Evolutionary conservation across 2,797 vertebrate genomes (phyloP).

Genomic region (Melanotaenia pygmaea): DNA sequence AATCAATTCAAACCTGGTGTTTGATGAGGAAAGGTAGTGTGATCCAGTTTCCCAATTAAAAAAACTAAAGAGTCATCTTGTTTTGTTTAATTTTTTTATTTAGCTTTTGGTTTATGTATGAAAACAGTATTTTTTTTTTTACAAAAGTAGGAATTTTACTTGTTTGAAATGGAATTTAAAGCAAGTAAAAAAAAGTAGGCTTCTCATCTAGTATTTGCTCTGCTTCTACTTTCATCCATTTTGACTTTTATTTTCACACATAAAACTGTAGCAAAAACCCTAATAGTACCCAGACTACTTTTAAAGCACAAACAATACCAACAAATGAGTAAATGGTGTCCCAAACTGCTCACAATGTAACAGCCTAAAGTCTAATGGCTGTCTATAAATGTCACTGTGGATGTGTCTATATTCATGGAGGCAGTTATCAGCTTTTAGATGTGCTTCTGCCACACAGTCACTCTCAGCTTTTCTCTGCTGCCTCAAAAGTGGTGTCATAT

Average conservation of each 20-base stretch:
- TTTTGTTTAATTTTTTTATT: too few relatives aligned
- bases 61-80: too few relatives aligned
- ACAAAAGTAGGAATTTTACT: too few relatives aligned
- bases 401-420: conserved; percentile 64
- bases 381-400: conserved; percentile 60
- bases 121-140: conserved; percentile 1
- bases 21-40: neutral
- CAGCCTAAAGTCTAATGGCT: conserved; percentile 47
- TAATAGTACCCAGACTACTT: neutral
- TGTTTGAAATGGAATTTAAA: too few relatives aligned
- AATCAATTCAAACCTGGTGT: neutral
- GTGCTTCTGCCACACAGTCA: conserved; percentile 43
- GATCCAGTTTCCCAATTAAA: too few relatives aligned
- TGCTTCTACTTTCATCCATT: neutral
- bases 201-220: neutral
- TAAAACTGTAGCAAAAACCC: neutral
- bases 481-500: conserved; percentile 57
- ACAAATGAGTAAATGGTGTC: conserved; percentile 37
- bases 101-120: neutral
- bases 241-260: conserved; percentile 12
- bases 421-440: conserved; percentile 73
- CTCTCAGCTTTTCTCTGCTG: conserved; percentile 26
- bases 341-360: conserved; percentile 41
- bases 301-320: conserved; percentile 33
- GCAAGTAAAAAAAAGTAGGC: too few relatives aligned